Percentiles rank a stretch among this genome's conserved stretches.
phyloP scores from a whole-genome alignment of 2,888 invertebrate genomes.

The Chironomus riparius region DNA sequence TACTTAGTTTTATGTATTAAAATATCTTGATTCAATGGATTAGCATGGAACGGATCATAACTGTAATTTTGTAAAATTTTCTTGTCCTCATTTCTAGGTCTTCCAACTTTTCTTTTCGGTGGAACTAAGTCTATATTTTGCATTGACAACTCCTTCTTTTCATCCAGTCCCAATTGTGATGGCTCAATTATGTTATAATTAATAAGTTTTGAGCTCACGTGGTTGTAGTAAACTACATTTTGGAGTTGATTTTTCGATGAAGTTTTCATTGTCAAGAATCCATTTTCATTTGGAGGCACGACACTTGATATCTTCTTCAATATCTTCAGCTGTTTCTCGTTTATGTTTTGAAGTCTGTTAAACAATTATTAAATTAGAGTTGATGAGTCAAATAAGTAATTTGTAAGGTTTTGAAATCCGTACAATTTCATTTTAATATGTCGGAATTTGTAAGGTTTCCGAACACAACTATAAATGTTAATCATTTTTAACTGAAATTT shows the following conservation, averaged over 20 bases:
- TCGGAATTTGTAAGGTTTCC: background rate
- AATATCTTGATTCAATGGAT: background rate
- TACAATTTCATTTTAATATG: background rate
- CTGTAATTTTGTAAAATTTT: no score
- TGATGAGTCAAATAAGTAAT: no score
- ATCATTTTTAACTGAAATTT: no score
- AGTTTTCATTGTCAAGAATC: background rate
- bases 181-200: slow-evolving; percentile 8
- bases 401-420: no score
- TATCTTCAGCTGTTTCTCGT: background rate
- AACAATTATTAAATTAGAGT: no score
- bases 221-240: slow-evolving; percentile 8
- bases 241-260: background rate
- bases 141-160: no score
- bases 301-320: background rate
- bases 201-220: background rate
- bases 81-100: slow-evolving; percentile 2
- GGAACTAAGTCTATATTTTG: background rate
- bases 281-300: background rate
- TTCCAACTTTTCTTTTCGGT: slow-evolving; percentile 1
- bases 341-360: background rate
- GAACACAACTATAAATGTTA: background rate
- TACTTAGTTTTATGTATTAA: slow-evolving; percentile 8
- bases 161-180: background rate
- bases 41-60: no score